These are phyloP conservation scores for Sthenelais limicola DNA, from an alignment of 2,888 invertebrate genomes.

Conservation along the genomic window DNA sequence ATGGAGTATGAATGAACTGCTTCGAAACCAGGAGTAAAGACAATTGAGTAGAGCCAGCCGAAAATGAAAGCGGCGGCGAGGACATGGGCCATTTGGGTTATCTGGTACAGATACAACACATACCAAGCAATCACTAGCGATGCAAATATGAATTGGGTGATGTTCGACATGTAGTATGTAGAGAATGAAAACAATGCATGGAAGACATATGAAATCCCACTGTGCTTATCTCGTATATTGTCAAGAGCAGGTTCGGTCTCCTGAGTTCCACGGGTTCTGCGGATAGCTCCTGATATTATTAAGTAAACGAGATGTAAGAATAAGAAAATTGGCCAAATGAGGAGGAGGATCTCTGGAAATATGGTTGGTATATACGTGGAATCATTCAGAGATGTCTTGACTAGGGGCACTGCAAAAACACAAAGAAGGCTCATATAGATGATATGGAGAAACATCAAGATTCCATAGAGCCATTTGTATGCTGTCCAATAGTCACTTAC, in stretches of 20 bases:
- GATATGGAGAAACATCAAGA: constrained; percentile 64
- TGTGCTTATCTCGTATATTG: no score
- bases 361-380: not conserved
- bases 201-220: no score
- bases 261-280: no score
- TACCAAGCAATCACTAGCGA: constrained; percentile 61
- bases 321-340: constrained; percentile 51
- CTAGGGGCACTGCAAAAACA: constrained; percentile 43
- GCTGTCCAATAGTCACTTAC: constrained; percentile 62
- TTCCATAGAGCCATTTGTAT: constrained; percentile 62
- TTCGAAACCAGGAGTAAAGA: constrained; percentile 67
- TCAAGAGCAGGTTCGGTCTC: no score
- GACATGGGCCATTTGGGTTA: constrained; percentile 60
- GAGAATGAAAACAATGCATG: no score
- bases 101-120: constrained; percentile 52
- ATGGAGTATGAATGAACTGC: constrained; percentile 67
- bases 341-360: constrained; percentile 42
- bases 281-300: no score
- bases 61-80: constrained; percentile 62
- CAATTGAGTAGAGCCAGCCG: constrained; percentile 68
- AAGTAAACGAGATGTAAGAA: no score
- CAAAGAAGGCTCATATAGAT: constrained; percentile 65
- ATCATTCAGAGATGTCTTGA: no score
- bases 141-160: constrained; percentile 54
- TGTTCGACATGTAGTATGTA: constrained; percentile 28